phyloP scores from a whole-genome alignment of 2,888 invertebrate genomes.

The Cephus nigrinus region DNA sequence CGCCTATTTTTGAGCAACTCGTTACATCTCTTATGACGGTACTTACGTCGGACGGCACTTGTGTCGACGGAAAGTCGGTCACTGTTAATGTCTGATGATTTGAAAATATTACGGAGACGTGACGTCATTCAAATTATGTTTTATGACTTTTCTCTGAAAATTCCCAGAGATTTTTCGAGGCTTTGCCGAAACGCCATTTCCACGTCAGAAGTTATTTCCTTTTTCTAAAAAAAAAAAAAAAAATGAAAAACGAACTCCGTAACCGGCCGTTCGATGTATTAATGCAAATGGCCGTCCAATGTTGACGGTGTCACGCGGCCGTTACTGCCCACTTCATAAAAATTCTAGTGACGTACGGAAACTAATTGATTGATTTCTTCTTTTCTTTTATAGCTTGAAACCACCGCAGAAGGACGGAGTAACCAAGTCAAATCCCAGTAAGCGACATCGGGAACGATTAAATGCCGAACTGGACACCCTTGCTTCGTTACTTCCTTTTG shows the following conservation, averaged over 20 bases:
- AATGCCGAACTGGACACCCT: slow-evolving; percentile 98
- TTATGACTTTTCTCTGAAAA: no score
- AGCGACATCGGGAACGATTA: slow-evolving; percentile 95
- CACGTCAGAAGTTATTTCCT: no score
- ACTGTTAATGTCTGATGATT: slow-evolving; percentile 23
- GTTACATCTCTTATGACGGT: background rate
- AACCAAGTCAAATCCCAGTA: slow-evolving; percentile 97
- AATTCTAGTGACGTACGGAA: background rate
- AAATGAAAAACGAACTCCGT: background rate
- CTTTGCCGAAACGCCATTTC: background rate
- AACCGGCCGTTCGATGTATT: background rate
- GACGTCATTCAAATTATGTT: no score
- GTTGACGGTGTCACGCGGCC: background rate
- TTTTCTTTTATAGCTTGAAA: slow-evolving; percentile 80
- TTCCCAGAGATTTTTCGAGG: background rate
- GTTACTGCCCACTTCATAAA: background rate
- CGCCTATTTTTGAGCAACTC: background rate
- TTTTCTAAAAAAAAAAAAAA: no score
- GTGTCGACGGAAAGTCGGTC: background rate
- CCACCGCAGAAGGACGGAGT: slow-evolving; percentile 95
- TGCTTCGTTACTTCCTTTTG: slow-evolving; percentile 94
- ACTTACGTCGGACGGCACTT: background rate
- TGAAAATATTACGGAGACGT: background rate
- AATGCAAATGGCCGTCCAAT: background rate
- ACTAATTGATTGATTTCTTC: background rate